Base-by-base conservation (phyloP, 2,888 invertebrate species). In the Ryuthela nishihirai region DNA sequence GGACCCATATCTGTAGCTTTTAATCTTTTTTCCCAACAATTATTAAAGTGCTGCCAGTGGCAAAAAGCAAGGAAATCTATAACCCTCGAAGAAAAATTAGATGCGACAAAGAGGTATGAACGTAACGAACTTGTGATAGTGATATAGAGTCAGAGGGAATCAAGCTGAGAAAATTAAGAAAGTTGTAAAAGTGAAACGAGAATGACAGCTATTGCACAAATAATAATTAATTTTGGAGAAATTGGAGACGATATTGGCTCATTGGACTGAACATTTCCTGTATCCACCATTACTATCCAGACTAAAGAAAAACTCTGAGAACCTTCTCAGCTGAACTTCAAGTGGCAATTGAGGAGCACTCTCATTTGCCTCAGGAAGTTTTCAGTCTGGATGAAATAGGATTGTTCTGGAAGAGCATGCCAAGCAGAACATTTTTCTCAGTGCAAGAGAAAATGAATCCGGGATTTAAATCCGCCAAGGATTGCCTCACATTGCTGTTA, bases 401-500 rank as follows among this genome's bases (percentile, higher is more conserved):
- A 9, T 38, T 65, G 6, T 59, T 47, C 35, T 65, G 65, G 64
- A 65, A 67, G 29, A 47, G 48, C 26, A 52, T 67, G 56, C 63
- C 65, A 7, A 25, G 9, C 4, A 42, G 54, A 24, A 64, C 59
- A 7, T 64, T 23, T 29, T 34, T 54, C 5, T 21, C 58, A 25
- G 32, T 21, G 26, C 23, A 41, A 23, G 63, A 64, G 26, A 38
- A 38, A 12, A 25, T 46, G n/a, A 23, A 35, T 10, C 32, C 65
- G 25, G 65, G 65, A 4, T 50, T 45, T 46, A 54, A 64, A 53
- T 54, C 26, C 9, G 18, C 39, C 6, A 70, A 70, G 48, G 68
- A 70, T 50, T 48, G 69, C 18, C 54, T 71, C 17, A 69, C 67
- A 18, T 60, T 71, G 26, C 66, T 70, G 15, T 60, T 70, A 18